These are phyloP conservation scores for Eurytemora carolleeae DNA, from an alignment of 1,140 invertebrate species.

Conservation along the genomic window DNA sequence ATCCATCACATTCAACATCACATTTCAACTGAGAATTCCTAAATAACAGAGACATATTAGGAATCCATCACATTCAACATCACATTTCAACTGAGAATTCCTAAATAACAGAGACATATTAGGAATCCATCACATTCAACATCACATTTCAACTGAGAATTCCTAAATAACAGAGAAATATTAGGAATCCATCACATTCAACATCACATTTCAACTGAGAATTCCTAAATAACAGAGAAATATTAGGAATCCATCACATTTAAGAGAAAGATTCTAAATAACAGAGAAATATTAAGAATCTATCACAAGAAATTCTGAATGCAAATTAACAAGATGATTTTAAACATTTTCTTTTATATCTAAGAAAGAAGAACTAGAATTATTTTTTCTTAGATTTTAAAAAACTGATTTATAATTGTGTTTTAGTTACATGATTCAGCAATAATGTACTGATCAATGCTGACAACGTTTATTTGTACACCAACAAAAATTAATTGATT, in stretches of 20 bases:
- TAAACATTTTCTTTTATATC: too few species aligned
- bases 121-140: not conserved
- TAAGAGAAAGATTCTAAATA: not conserved
- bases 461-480: not conserved
- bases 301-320: too few species aligned
- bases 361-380: too few species aligned
- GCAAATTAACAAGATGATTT: too few species aligned
- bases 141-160: not conserved
- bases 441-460: not conserved
- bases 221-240: not conserved
- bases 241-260: not conserved
- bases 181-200: not conserved
- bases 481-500: not conserved
- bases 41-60: not conserved
- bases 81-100: not conserved
- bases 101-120: not conserved
- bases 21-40: slow-evolving; percentile 30
- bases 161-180: not conserved
- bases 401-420: too few species aligned
- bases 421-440: too few species aligned
- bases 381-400: too few species aligned
- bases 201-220: not conserved
- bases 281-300: not conserved
- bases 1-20: slow-evolving; percentile 66
- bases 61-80: not conserved